phyloP scores from a whole-genome alignment of 2,888 invertebrate genomes.

The Patella ulyssiponensis region DNA sequence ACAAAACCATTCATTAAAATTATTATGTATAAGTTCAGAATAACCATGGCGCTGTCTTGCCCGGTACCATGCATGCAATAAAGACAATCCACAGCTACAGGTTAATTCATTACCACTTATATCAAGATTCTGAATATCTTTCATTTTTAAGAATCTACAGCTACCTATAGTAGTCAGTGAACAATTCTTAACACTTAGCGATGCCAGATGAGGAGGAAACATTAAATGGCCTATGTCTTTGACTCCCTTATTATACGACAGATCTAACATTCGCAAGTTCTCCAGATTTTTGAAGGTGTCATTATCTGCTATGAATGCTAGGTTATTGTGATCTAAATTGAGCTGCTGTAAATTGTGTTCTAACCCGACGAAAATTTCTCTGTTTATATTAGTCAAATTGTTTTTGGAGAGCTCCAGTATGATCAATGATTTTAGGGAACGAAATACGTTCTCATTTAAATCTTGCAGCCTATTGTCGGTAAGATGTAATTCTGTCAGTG shows the following conservation, averaged over 20 bases:
- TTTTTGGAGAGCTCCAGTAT: slow-evolving; percentile 28
- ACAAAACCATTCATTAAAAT: slow-evolving; percentile 11
- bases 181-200: slow-evolving; percentile 51
- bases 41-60: neutral
- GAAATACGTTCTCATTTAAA: slow-evolving; percentile 15
- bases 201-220: slow-evolving; percentile 43
- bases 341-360: slow-evolving; percentile 16
- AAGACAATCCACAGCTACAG: slow-evolving; percentile 38
- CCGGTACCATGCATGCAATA: slow-evolving; percentile 16
- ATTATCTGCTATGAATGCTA: slow-evolving; percentile 20
- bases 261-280: slow-evolving; percentile 41
- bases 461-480: slow-evolving; percentile 40
- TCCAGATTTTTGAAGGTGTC: slow-evolving; percentile 37
- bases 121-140: slow-evolving; percentile 37
- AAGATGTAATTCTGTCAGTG: slow-evolving; percentile 41
- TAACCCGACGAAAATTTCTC: slow-evolving; percentile 1
- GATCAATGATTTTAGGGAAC: slow-evolving; percentile 2
- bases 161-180: slow-evolving; percentile 36
- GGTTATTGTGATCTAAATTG: slow-evolving; percentile 10
- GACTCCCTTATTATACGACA: slow-evolving; percentile 24
- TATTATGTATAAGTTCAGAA: neutral
- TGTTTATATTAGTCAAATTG: neutral
- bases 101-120: slow-evolving; percentile 36
- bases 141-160: slow-evolving; percentile 34
- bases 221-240: slow-evolving; percentile 34